Evolutionary conservation across 2,888 invertebrate species (phyloP).

Genomic region (Nowickia ferox): DNA sequence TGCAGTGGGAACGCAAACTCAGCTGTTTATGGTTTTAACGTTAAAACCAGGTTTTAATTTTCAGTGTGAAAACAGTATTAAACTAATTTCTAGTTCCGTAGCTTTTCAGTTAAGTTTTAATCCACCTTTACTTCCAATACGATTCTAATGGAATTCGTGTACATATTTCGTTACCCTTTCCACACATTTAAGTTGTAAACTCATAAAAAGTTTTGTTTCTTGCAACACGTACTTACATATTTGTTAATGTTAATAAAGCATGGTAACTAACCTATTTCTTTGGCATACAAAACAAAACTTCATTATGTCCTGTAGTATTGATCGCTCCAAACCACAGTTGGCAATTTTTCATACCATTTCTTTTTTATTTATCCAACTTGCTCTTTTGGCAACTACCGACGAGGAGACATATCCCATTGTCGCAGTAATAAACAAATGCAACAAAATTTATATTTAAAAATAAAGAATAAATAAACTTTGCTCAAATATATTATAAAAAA

Average conservation of each 20-base stretch:
- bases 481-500: constrained; percentile 14
- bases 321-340: constrained; percentile 22
- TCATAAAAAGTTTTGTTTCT: background rate
- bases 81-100: no score
- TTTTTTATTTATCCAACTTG: constrained; percentile 17
- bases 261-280: background rate
- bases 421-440: constrained; percentile 66
- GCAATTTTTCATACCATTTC: constrained; percentile 5
- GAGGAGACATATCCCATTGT: constrained; percentile 50
- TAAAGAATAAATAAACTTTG: constrained; percentile 40
- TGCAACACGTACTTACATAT: background rate
- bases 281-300: background rate
- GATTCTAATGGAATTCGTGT: no score
- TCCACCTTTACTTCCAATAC: no score
- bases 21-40: no score
- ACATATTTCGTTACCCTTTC: no score
- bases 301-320: background rate
- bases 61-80: no score
- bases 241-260: background rate
- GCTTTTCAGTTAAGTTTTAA: no score
- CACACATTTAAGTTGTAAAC: no score
- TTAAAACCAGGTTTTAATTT: no score
- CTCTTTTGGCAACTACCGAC: constrained; percentile 64
- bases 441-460: constrained; percentile 46
- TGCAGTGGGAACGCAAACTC: no score